Conservation (phyloP, 2,797 vertebrate species). For the Sphenopsis melanotis region DNA sequence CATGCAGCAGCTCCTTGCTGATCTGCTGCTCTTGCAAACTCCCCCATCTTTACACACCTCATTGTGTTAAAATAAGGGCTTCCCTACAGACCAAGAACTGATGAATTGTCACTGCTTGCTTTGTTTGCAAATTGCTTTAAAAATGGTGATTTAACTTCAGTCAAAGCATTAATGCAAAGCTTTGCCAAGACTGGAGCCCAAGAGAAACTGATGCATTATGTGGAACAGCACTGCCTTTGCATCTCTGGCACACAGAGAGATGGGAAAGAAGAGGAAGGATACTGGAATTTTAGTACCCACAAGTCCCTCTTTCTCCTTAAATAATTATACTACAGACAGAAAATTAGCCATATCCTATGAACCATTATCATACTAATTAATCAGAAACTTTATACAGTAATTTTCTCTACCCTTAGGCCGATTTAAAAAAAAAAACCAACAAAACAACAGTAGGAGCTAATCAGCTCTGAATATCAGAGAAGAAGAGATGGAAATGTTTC, state of each 20-base stretch:
- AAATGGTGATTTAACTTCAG: neutral
- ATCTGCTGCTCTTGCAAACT: neutral
- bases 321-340: neutral
- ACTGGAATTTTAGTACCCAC: neutral
- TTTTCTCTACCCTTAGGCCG: neutral
- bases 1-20: accelerated
- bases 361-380: neutral
- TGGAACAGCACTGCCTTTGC: neutral
- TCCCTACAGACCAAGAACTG: neutral
- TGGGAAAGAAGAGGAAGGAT: neutral
- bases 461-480: neutral
- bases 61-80: neutral
- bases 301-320: neutral
- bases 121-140: neutral
- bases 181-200: neutral
- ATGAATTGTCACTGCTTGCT: neutral
- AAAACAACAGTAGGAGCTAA: neutral
- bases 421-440: neutral
- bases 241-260: neutral
- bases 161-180: neutral
- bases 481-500: neutral
- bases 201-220: neutral
- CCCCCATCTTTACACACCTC: neutral
- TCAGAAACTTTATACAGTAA: neutral
- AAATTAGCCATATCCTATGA: neutral